Evolutionary conservation across 2,888 invertebrate species (phyloP).

Genomic region (Eilema sororculum): DNA sequence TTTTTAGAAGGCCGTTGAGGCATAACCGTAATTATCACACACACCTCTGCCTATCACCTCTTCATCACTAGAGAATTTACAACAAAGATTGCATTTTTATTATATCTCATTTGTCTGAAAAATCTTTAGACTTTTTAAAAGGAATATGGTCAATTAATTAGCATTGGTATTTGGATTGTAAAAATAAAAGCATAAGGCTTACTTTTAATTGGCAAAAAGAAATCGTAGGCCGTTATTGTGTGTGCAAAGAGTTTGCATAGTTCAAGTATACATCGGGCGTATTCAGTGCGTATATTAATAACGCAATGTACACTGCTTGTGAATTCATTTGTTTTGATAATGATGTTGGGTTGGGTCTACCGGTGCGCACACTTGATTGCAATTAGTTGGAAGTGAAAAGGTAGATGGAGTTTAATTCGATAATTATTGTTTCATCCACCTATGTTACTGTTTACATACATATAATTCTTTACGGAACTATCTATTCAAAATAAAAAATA

Average conservation of each 20-base stretch:
- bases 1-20: slow-evolving; percentile 4
- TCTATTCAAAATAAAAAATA: no score
- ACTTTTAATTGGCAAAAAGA: background rate
- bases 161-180: background rate
- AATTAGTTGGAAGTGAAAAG: background rate
- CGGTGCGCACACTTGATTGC: background rate
- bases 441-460: background rate
- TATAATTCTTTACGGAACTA: no score
- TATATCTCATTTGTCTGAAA: background rate
- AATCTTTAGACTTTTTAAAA: background rate
- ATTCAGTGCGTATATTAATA: slow-evolving; percentile 40
- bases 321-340: slow-evolving; percentile 2
- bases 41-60: background rate
- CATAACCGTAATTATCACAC: background rate
- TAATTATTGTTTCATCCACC: background rate
- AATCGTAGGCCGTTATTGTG: background rate
- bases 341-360: background rate
- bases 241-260: slow-evolving; percentile 27
- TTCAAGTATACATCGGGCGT: slow-evolving; percentile 31
- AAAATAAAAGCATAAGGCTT: background rate
- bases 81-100: no score
- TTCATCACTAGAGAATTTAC: slow-evolving; percentile 10
- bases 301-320: slow-evolving; percentile 23
- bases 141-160: slow-evolving; percentile 9
- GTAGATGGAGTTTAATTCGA: background rate